These are phyloP conservation scores for Pseudochaenichthys georgianus DNA, from an alignment of 2,797 vertebrate species.

Conservation along the genomic window DNA sequence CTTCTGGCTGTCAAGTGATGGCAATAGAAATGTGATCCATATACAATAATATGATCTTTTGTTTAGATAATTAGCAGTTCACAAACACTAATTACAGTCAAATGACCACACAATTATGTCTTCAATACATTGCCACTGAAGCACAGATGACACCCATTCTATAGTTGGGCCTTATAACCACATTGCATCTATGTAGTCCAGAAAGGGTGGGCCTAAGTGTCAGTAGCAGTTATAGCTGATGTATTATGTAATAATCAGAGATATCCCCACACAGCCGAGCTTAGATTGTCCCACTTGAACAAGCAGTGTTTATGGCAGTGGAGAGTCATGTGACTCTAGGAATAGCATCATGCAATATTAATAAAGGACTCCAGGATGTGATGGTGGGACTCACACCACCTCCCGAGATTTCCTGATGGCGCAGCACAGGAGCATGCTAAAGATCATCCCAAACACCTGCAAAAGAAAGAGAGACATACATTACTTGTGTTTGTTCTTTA, in stretches of 20 bases:
- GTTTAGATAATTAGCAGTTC: conserved; percentile 63
- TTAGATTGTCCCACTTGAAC: conserved; percentile 57
- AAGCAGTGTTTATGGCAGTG: conserved; percentile 77
- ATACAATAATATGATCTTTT: conserved; percentile 57
- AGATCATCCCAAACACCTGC: conserved; percentile 98
- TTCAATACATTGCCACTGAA: conserved; percentile 62
- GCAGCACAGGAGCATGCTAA: conserved; percentile 97
- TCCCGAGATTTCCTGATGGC: conserved; percentile 95
- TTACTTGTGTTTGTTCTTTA: not conserved
- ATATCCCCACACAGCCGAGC: conserved; percentile 45
- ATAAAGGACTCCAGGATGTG: conserved; percentile 39
- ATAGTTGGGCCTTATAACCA: conserved; percentile 68
- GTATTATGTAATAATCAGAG: conserved; percentile 49
- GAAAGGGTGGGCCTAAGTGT: conserved; percentile 47
- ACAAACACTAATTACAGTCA: conserved; percentile 68
- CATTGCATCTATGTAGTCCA: conserved; percentile 62
- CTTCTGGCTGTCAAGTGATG: conserved; percentile 40
- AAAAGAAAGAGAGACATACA: conserved; percentile 24
- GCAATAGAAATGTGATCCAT: conserved; percentile 60
- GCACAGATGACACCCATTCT: conserved; percentile 71
- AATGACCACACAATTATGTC: conserved; percentile 70
- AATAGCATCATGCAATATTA: conserved; percentile 86
- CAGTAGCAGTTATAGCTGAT: conserved; percentile 54
- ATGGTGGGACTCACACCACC: conserved; percentile 88
- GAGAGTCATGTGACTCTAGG: conserved; percentile 73